Conservation (phyloP, 1,140 invertebrate species). For the Bombus superbus region DNA sequence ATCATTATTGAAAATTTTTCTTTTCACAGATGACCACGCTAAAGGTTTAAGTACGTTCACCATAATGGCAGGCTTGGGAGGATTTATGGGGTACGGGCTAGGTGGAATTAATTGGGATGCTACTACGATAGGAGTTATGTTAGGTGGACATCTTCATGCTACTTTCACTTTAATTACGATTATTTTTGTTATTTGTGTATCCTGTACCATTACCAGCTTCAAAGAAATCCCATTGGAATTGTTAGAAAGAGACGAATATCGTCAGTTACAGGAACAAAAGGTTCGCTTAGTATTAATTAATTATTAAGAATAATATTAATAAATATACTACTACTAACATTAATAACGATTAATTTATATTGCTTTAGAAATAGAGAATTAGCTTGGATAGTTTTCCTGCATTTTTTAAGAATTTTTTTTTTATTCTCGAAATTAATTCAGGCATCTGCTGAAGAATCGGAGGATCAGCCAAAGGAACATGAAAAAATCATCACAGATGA, state of each 20-base stretch:
- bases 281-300: slow-evolving; percentile 52
- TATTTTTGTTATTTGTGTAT: slow-evolving; percentile 92
- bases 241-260: slow-evolving; percentile 81
- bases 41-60: slow-evolving; percentile 97
- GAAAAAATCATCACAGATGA: slow-evolving; percentile 75
- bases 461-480: slow-evolving; percentile 63
- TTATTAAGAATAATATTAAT: background rate
- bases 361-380: too few relatives aligned
- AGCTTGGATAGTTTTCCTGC: background rate
- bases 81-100: slow-evolving; percentile 95
- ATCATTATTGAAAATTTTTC: too few relatives aligned
- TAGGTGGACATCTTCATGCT: slow-evolving; percentile 94
- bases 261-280: slow-evolving; percentile 77
- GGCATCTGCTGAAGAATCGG: slow-evolving; percentile 59
- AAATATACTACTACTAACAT: too few relatives aligned
- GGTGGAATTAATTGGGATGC: slow-evolving; percentile 97
- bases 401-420: background rate
- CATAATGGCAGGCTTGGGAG: slow-evolving; percentile 97
- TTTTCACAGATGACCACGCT: slow-evolving; percentile 91
- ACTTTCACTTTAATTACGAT: slow-evolving; percentile 95
- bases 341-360: too few relatives aligned
- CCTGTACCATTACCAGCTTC: slow-evolving; percentile 92
- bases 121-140: slow-evolving; percentile 88
- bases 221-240: slow-evolving; percentile 91
- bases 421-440: slow-evolving; percentile 38